A percentile compares a stretch with the other conserved stretches of the same genome.
Conservation (phyloP, 1,140 invertebrate species). For the Lasaia peninsularis region DNA sequence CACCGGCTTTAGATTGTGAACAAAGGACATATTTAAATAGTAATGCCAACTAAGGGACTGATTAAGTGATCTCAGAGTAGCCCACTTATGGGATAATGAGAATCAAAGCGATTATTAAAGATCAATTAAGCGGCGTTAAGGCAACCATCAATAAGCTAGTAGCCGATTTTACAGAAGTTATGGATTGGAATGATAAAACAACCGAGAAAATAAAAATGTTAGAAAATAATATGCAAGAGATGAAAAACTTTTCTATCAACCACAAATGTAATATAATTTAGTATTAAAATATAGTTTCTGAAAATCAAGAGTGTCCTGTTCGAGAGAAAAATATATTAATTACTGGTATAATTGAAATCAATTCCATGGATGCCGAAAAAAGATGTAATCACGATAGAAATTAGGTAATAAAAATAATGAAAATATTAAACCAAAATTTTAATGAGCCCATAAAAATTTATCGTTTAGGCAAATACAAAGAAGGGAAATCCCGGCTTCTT, state of each 20-base stretch:
- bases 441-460: background rate
- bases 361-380: background rate
- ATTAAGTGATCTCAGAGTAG: too few relatives aligned
- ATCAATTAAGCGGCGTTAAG: background rate
- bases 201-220: background rate
- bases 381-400: background rate
- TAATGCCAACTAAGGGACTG: too few relatives aligned
- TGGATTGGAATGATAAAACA: background rate
- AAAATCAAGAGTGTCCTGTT: background rate
- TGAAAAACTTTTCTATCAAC: background rate
- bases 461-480: background rate
- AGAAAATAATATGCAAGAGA: background rate
- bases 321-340: background rate
- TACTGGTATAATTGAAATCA: background rate
- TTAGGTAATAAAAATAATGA: background rate
- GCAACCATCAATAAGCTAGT: background rate
- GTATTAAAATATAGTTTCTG: background rate
- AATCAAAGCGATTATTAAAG: background rate
- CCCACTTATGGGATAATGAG: too few relatives aligned
- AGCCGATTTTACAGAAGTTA: background rate
- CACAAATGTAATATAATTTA: background rate
- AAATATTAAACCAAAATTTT: background rate
- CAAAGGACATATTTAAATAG: too few relatives aligned
- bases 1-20: too few relatives aligned
- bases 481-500: background rate